Evolutionary conservation across 2,797 vertebrate genomes (phyloP).

Genomic region (Myotis daubentonii): DNA sequence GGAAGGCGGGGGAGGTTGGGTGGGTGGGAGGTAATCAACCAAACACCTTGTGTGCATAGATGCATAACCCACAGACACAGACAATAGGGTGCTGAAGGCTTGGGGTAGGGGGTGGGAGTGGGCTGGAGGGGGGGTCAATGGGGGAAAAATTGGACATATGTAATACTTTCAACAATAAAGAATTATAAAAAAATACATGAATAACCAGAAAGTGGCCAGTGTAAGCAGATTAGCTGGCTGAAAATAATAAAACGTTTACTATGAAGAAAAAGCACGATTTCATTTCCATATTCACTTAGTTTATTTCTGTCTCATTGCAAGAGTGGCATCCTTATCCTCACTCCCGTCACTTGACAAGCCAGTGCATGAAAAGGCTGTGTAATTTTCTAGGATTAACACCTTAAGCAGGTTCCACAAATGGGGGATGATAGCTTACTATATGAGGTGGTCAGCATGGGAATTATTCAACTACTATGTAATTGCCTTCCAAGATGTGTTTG

Average conservation of each 20-base stretch:
- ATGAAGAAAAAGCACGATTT: constrained; percentile 16
- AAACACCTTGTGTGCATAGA: too few species aligned
- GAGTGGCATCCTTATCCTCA: neutral
- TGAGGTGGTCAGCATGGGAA: neutral
- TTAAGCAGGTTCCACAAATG: neutral
- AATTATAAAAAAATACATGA: neutral
- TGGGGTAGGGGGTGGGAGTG: too few species aligned
- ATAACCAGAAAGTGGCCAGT: neutral
- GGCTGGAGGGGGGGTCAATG: too few species aligned
- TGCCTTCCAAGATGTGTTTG: constrained; percentile 29
- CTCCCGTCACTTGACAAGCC: neutral
- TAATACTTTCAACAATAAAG: too few species aligned
- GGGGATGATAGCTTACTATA: neutral
- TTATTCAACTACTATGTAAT: neutral
- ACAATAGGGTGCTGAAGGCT: too few species aligned
- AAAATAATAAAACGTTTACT: constrained; percentile 19
- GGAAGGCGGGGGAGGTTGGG: too few species aligned
- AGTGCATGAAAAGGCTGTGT: neutral
- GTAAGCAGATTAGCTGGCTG: neutral
- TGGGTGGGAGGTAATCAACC: too few species aligned
- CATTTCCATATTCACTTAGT: constrained; percentile 10
- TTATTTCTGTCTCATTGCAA: constrained; percentile 31
- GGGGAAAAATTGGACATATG: too few species aligned
- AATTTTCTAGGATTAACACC: neutral
- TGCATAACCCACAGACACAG: too few species aligned